phyloP scores from a whole-genome alignment of 2,113 vertebrate species.

The Eretmochelys imbricata region DNA sequence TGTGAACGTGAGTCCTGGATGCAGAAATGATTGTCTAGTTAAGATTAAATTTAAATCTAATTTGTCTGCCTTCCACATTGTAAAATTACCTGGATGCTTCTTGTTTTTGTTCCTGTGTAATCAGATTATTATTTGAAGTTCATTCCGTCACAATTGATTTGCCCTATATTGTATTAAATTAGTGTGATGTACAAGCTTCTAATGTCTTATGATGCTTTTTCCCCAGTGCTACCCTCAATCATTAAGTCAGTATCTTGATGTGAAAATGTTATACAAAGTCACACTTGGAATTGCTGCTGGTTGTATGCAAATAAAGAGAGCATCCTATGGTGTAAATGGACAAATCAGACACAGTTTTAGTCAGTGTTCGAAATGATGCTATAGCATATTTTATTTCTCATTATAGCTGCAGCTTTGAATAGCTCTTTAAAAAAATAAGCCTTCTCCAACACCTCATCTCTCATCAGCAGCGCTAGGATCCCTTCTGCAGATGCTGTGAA shows the following conservation, averaged over 20 bases:
- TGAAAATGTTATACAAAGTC: constrained; percentile 15
- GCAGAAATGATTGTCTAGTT: background rate
- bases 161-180: constrained; percentile 24
- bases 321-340: background rate
- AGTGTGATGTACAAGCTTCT: constrained; percentile 25
- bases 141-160: constrained; percentile 52
- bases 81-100: constrained; percentile 8
- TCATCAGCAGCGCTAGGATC: background rate
- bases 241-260: constrained; percentile 18
- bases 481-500: background rate
- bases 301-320: constrained; percentile 13
- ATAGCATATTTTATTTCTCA: background rate
- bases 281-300: background rate
- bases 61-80: constrained; percentile 4
- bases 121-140: constrained; percentile 50
- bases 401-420: background rate
- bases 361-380: background rate
- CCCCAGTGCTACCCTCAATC: background rate
- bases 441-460: background rate
- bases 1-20: background rate
- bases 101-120: constrained; percentile 40
- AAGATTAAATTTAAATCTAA: constrained; percentile 46
- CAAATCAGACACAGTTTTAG: background rate
- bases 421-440: background rate
- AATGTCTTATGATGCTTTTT: constrained; percentile 1